Conservation (phyloP, 2,113 vertebrate genomes). For the Agapornis roseicollis region DNA sequence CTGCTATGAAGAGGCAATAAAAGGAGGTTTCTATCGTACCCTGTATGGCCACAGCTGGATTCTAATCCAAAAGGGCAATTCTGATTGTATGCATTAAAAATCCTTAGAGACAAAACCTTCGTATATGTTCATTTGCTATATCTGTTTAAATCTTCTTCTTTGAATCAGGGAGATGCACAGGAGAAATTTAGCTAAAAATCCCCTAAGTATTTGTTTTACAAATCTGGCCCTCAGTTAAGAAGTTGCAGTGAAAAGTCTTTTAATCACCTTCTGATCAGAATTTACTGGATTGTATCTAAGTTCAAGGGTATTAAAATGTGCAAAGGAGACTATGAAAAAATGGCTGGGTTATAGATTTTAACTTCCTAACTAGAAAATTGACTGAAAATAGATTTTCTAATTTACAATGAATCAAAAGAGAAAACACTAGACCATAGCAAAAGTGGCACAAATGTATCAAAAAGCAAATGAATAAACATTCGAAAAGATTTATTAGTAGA, state of each 20-base stretch:
- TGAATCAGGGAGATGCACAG: background rate
- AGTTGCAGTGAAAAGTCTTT: conserved; percentile 73
- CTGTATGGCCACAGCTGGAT: background rate
- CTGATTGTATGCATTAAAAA: background rate
- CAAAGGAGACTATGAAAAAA: conserved; percentile 77
- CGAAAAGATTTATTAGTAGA: conserved; percentile 96
- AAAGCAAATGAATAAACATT: conserved; percentile 99
- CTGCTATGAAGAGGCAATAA: background rate
- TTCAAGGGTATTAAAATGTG: conserved; percentile 84
- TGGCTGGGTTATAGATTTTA: conserved; percentile 82
- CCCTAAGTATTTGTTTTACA: conserved; percentile 28
- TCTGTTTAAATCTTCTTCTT: background rate
- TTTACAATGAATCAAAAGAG: conserved; percentile 93
- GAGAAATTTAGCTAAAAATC: conserved; percentile 6
- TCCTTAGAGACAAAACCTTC: background rate
- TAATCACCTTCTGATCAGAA: conserved; percentile 75
- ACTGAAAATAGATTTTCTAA: conserved; percentile 98
- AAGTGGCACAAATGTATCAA: conserved; percentile 99
- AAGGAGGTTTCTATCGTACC: background rate
- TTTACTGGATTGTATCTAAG: conserved; percentile 73
- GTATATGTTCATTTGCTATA: background rate
- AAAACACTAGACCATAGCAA: conserved; percentile 97
- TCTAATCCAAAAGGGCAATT: conserved; percentile 6
- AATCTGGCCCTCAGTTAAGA: conserved; percentile 66
- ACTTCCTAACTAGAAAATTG: conserved; percentile 97